Conservation (phyloP, 2,113 vertebrate species). For the rat (Rattus norvegicus) region DNA sequence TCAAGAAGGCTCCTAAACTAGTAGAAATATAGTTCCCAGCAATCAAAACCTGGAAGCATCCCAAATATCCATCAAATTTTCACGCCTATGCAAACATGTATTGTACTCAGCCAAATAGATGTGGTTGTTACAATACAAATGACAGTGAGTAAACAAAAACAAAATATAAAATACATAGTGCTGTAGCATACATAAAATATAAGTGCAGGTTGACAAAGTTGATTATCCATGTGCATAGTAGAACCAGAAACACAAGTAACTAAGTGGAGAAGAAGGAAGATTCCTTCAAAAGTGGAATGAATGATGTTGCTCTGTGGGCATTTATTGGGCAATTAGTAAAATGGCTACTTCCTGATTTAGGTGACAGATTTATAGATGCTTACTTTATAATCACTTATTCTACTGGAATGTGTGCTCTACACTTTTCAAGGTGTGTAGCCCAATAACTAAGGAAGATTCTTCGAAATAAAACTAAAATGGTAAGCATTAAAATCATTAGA, state of each 20-base stretch:
- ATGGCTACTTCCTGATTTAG: background rate
- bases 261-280: background rate
- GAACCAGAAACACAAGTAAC: slow-evolving; percentile 19
- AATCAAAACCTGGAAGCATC: background rate
- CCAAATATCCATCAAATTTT: slow-evolving; percentile 21
- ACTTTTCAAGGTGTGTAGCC: background rate
- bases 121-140: background rate
- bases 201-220: background rate
- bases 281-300: background rate
- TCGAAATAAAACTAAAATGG: background rate
- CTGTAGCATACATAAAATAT: background rate
- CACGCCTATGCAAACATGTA: background rate
- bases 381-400: background rate
- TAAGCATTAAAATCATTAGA: background rate
- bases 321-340: background rate
- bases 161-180: background rate
- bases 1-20: background rate
- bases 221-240: background rate
- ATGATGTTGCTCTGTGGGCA: background rate
- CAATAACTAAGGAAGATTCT: background rate
- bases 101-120: background rate
- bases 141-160: slow-evolving; percentile 6
- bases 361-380: background rate
- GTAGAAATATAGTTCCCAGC: background rate
- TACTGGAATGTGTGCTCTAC: background rate